Evolutionary conservation across 2,113 vertebrate species (phyloP).

Genomic region (Rhodinocichla rosea): DNA sequence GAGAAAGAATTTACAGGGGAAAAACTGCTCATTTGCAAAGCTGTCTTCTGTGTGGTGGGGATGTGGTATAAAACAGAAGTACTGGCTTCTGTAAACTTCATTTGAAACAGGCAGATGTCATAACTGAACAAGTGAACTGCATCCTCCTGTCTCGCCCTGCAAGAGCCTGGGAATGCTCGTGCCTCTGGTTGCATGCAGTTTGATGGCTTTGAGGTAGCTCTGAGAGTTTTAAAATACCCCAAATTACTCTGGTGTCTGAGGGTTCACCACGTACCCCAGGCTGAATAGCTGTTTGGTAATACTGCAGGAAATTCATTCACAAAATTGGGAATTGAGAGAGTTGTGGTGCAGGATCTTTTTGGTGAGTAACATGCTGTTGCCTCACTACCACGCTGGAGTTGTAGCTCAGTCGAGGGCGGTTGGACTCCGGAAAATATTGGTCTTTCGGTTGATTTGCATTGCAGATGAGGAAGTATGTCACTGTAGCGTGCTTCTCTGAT

Average conservation of each 20-base stretch:
- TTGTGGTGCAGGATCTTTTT: neutral
- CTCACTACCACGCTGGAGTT: neutral
- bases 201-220: neutral
- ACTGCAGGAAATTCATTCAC: neutral
- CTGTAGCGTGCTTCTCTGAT: constrained; percentile 15
- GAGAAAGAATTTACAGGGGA: neutral
- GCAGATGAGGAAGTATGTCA: constrained; percentile 26
- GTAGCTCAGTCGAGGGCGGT: neutral
- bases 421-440: neutral
- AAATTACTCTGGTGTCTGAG: neutral
- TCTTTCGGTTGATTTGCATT: constrained; percentile 27
- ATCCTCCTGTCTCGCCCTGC: neutral
- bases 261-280: neutral
- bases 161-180: neutral
- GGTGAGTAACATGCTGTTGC: neutral
- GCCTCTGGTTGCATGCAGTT: neutral
- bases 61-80: neutral
- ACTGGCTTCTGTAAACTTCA: neutral
- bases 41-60: neutral
- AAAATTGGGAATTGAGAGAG: neutral
- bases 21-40: neutral
- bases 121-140: neutral
- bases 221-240: neutral
- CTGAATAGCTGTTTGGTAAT: neutral
- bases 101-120: neutral